These are phyloP conservation scores for Mystacornis crossleyi DNA, from an alignment of 2,113 vertebrate genomes.

Conservation along the genomic window DNA sequence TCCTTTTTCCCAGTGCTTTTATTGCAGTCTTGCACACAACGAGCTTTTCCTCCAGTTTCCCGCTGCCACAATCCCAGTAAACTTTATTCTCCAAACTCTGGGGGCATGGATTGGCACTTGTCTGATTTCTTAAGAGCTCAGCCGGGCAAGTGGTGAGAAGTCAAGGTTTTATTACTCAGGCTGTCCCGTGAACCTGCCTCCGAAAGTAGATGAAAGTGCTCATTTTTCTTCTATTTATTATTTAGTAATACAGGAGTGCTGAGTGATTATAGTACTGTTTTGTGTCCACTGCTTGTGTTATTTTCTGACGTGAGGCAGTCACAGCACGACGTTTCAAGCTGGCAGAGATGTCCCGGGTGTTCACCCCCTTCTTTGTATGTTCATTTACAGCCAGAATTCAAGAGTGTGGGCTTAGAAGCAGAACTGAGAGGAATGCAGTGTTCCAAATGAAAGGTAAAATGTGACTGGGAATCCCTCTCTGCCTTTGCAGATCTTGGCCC, in stretches of 20 bases:
- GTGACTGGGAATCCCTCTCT: not conserved
- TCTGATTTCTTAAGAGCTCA: not conserved
- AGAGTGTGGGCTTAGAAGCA: not conserved
- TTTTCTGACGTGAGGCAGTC: not conserved
- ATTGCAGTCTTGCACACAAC: not conserved
- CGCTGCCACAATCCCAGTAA: not conserved
- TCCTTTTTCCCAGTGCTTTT: too few species aligned
- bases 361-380: not conserved
- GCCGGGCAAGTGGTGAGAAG: not conserved
- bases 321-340: not conserved
- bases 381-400: not conserved
- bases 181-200: not conserved
- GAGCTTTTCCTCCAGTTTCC: not conserved
- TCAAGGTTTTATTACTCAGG: not conserved
- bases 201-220: not conserved
- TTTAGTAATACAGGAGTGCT: not conserved
- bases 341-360: not conserved
- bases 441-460: not conserved
- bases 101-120: not conserved
- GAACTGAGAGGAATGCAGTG: not conserved
- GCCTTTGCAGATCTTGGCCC: slow-evolving; percentile 88
- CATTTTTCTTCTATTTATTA: not conserved
- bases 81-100: not conserved
- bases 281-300: not conserved
- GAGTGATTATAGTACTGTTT: not conserved